Percentiles rank a stretch among this genome's conserved stretches.
These are phyloP conservation scores for Mixornis gularis DNA, from an alignment of 2,113 vertebrate species.

Conservation along the genomic window DNA sequence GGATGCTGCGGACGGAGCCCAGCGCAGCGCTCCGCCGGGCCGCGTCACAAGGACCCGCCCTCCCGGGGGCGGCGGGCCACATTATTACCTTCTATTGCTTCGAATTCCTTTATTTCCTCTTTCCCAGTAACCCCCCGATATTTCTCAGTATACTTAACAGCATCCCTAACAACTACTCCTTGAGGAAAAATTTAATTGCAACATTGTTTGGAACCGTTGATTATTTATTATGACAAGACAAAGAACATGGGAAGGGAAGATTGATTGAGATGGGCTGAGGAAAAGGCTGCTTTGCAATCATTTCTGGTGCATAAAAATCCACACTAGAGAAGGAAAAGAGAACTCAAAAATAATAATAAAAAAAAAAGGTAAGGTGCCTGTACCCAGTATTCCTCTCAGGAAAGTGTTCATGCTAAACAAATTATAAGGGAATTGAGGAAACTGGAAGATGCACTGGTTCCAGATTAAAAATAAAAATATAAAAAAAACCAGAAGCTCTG, in stretches of 20 bases:
- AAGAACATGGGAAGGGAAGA: constrained; percentile 21
- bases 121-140: neutral
- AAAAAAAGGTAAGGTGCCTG: neutral
- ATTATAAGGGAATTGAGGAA: neutral
- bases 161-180: constrained; percentile 30
- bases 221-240: constrained; percentile 47
- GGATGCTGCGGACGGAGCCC: neutral
- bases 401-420: neutral
- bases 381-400: neutral
- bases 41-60: neutral
- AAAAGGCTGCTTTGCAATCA: neutral
- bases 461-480: neutral
- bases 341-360: too few species aligned
- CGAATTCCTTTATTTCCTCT: neutral
- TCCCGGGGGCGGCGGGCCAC: neutral
- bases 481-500: neutral
- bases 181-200: constrained; percentile 58
- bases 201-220: constrained; percentile 22
- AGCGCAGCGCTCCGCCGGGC: neutral
- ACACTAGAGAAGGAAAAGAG: neutral
- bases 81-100: neutral
- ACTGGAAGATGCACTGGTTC: neutral
- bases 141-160: neutral
- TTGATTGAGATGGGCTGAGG: neutral
- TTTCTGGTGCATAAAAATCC: neutral